These are phyloP conservation scores for Cyaniris semiargus DNA, from an alignment of 2,888 invertebrate genomes.

Conservation along the genomic window DNA sequence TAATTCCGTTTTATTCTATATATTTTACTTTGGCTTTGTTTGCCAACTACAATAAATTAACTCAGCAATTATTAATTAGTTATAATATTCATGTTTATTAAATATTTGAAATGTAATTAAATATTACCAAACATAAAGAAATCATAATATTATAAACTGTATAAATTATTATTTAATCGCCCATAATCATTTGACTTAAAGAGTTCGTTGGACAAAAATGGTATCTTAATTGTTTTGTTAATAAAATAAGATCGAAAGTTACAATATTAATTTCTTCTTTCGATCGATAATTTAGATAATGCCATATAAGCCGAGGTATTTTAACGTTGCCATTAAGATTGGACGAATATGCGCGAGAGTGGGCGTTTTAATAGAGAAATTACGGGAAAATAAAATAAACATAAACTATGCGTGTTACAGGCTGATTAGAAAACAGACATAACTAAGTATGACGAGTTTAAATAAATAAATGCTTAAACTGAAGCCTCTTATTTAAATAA, in stretches of 20 bases:
- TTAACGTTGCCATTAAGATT: slow-evolving; percentile 31
- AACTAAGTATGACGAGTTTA: not conserved
- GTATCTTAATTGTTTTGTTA: slow-evolving; percentile 22
- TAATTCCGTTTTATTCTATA: no score
- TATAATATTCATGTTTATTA: not conserved
- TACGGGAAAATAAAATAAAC: slow-evolving; percentile 70
- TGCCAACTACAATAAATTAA: no score
- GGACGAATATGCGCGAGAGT: slow-evolving; percentile 40
- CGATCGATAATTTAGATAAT: slow-evolving; percentile 31
- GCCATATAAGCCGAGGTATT: slow-evolving; percentile 31
- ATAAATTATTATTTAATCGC: slow-evolving; percentile 9
- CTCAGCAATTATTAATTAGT: not conserved
- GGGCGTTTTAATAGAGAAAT: slow-evolving; percentile 73
- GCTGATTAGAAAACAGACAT: not conserved
- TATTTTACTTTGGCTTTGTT: no score
- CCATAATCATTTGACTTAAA: slow-evolving; percentile 3
- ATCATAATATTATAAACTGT: not conserved
- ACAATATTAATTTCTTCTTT: slow-evolving; percentile 22
- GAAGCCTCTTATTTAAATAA: not conserved
- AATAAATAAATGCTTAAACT: not conserved
- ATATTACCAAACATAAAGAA: not conserved
- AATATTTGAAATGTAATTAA: not conserved
- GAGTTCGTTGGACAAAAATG: not conserved
- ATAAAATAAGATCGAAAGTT: slow-evolving; percentile 23
- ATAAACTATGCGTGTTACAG: slow-evolving; percentile 41